A percentile compares a stretch with the other conserved stretches of the same genome.
phyloP scores from a whole-genome alignment of 37 sponge, comb jelly and placozoan species.

The Chondrosia reniformis region DNA sequence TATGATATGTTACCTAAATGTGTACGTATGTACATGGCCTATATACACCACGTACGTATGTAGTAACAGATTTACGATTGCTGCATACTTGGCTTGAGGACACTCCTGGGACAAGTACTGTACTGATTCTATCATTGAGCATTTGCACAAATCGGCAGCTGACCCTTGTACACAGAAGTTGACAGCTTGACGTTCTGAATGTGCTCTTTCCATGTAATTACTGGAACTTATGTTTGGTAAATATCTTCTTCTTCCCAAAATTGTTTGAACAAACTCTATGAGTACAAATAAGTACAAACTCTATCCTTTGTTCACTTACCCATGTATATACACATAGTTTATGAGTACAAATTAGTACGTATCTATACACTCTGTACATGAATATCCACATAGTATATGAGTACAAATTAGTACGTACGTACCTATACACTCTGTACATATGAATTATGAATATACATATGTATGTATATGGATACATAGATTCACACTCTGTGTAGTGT shows the following conservation, averaged over 20 bases:
- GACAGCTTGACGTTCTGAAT: constrained; percentile 74
- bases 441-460: background rate
- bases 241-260: constrained; percentile 54
- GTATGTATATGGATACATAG: background rate
- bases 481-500: background rate
- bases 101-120: constrained; percentile 29
- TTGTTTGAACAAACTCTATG: constrained; percentile 40
- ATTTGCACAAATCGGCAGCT: constrained; percentile 83
- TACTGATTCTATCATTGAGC: constrained; percentile 55
- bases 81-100: constrained; percentile 30
- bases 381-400: background rate
- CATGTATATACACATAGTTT: background rate
- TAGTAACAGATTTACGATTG: too few relatives aligned
- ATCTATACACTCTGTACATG: background rate
- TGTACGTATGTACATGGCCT: too few relatives aligned
- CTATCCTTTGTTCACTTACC: too few relatives aligned
- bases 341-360: background rate
- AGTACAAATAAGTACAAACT: background rate
- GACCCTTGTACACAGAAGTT: constrained; percentile 87
- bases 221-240: constrained; percentile 46
- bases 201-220: constrained; percentile 24
- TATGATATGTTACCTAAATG: too few relatives aligned
- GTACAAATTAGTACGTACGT: background rate
- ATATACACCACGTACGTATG: too few relatives aligned
- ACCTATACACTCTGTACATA: background rate